Percentiles rank a stretch among this genome's conserved stretches.
phyloP scores from a whole-genome alignment of 2,113 vertebrate species.

The Dromiciops gliroides region DNA sequence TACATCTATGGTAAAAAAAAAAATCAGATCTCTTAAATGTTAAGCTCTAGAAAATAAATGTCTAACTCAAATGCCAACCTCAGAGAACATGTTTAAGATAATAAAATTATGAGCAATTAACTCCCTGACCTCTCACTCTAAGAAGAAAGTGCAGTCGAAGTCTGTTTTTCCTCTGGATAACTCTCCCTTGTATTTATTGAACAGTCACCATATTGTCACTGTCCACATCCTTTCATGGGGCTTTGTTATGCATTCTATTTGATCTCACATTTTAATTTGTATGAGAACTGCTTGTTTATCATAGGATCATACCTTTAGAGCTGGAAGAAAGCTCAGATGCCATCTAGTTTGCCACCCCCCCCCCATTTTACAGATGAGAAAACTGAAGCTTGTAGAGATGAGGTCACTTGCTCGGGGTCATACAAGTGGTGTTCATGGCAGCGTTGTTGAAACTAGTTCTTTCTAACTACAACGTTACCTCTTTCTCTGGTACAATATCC shows the following conservation, averaged over 20 bases:
- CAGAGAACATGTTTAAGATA: slow-evolving; percentile 22
- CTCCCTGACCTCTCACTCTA: neutral
- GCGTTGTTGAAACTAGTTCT: neutral
- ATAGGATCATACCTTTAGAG: neutral
- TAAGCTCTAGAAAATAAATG: neutral
- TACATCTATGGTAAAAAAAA: slow-evolving; percentile 21
- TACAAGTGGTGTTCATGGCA: neutral
- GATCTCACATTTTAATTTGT: neutral
- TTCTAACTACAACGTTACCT: neutral
- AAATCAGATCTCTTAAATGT: slow-evolving; percentile 5
- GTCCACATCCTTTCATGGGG: neutral
- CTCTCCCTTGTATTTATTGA: neutral
- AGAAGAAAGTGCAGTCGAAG: neutral
- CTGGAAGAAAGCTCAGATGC: neutral
- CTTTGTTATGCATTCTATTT: neutral
- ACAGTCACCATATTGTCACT: neutral
- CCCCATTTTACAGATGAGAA: neutral
- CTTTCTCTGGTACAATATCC: neutral
- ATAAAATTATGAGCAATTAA: neutral
- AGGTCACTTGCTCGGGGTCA: neutral
- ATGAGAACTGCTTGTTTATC: neutral
- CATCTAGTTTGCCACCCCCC: neutral
- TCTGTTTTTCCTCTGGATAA: neutral
- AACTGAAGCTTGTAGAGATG: neutral
- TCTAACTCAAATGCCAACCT: neutral